phyloP scores from a whole-genome alignment of 2,888 invertebrate genomes.

The Teleiodes luculella region DNA sequence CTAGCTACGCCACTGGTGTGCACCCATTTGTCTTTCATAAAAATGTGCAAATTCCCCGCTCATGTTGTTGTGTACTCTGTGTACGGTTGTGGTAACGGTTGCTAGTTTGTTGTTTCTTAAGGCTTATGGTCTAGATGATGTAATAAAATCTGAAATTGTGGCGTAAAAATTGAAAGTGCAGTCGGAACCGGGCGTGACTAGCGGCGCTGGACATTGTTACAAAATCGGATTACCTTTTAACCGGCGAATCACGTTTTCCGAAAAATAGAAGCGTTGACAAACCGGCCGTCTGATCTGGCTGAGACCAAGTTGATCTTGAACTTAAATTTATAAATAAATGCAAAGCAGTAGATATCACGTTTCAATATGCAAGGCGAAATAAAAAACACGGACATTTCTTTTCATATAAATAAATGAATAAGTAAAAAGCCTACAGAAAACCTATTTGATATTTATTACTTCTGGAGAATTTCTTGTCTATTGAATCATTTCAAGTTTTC shows the following conservation, averaged over 20 bases:
- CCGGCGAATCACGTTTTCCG: conserved; percentile 32
- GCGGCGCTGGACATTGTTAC: conserved; percentile 25
- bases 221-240: conserved; percentile 31
- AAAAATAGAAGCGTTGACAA: conserved; percentile 14
- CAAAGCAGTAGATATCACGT: not conserved
- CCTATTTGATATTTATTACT: too few relatives aligned
- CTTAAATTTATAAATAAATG: not conserved
- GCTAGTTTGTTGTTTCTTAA: conserved; percentile 5
- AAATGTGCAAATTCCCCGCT: conserved; percentile 18
- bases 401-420: too few relatives aligned
- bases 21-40: conserved; percentile 26
- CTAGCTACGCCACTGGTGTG: too few relatives aligned
- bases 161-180: conserved; percentile 42
- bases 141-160: conserved; percentile 21
- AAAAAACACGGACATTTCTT: not conserved
- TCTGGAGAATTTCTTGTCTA: too few relatives aligned
- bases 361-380: not conserved
- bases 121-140: conserved; percentile 6
- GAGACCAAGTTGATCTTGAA: conserved; percentile 6
- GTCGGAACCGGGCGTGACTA: conserved; percentile 30
- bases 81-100: not conserved
- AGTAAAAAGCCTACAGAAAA: too few relatives aligned
- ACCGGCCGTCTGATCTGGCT: conserved; percentile 16
- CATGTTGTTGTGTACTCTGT: too few relatives aligned
- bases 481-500: too few relatives aligned